These are phyloP conservation scores for Hemicrepidius hirtus DNA, from an alignment of 2,888 invertebrate species.

Conservation along the genomic window DNA sequence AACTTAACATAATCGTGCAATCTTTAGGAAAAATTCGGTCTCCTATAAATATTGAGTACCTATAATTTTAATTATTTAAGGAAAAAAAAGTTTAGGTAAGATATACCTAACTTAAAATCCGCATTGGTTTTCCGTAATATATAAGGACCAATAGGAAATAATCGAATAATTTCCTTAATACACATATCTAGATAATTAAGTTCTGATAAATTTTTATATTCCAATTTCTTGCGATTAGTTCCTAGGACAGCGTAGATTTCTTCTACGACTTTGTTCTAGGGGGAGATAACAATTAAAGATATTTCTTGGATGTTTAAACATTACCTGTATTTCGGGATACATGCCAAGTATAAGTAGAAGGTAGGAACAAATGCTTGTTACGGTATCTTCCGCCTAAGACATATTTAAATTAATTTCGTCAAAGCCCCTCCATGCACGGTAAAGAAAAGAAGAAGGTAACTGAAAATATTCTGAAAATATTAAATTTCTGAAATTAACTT, in stretches of 20 bases:
- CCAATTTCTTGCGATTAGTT: slow-evolving; percentile 48
- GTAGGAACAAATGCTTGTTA: slow-evolving; percentile 58
- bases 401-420: background rate
- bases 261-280: slow-evolving; percentile 58
- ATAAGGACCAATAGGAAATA: slow-evolving; percentile 65
- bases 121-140: slow-evolving; percentile 61
- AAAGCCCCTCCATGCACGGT: too few species aligned
- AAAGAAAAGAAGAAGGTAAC: too few species aligned
- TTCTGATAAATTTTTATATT: slow-evolving; percentile 59
- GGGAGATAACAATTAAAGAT: background rate
- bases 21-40: slow-evolving; percentile 60
- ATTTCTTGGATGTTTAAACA: background rate
- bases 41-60: slow-evolving; percentile 49
- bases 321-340: slow-evolving; percentile 66
- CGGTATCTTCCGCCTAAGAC: slow-evolving; percentile 62
- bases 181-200: slow-evolving; percentile 64
- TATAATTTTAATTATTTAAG: background rate
- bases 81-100: background rate
- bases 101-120: slow-evolving; percentile 61
- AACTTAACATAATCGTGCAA: slow-evolving; percentile 60
- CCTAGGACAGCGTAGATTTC: slow-evolving; percentile 63
- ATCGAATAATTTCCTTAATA: slow-evolving; percentile 63
- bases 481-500: slow-evolving; percentile 44
- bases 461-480: too few species aligned
- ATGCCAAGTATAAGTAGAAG: slow-evolving; percentile 63